These are phyloP conservation scores for Seriola aureovittata DNA, from an alignment of 2,113 vertebrate genomes.

Conservation along the genomic window DNA sequence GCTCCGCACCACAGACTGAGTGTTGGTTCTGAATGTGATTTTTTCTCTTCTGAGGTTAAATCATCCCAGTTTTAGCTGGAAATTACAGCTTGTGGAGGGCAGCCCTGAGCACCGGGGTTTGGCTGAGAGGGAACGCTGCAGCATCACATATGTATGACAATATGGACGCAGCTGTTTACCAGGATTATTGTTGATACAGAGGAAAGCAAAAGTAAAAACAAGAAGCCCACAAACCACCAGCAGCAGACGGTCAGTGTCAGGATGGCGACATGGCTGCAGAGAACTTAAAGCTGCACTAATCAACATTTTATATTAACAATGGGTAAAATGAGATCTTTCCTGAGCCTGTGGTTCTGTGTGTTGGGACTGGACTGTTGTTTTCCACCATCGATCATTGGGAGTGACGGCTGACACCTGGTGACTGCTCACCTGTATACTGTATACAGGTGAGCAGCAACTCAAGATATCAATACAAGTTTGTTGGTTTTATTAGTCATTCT, in stretches of 20 bases:
- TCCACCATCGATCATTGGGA: too few relatives aligned
- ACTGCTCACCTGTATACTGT: too few relatives aligned
- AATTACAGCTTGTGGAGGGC: slow-evolving; percentile 45
- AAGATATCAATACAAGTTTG: too few relatives aligned
- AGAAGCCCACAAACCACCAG: slow-evolving; percentile 3
- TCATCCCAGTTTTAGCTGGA: slow-evolving; percentile 42
- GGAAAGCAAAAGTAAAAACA: not conserved
- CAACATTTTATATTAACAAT: too few relatives aligned
- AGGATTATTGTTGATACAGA: not conserved
- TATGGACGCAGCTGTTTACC: slow-evolving; percentile 2
- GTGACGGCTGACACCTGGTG: too few relatives aligned
- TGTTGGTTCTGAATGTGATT: slow-evolving; percentile 17
- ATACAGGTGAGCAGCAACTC: too few relatives aligned
- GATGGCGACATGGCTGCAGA: not conserved
- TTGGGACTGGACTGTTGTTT: too few relatives aligned
- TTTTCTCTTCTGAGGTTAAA: slow-evolving; percentile 25
- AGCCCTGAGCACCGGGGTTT: slow-evolving; percentile 12
- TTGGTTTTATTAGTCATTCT: too few relatives aligned
- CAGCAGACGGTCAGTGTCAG: not conserved
- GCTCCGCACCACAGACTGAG: slow-evolving; percentile 12
- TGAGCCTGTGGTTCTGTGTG: too few relatives aligned
- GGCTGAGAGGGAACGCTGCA: slow-evolving; percentile 1
- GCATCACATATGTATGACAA: not conserved
- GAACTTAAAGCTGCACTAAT: not conserved
- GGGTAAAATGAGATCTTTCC: not conserved